These are phyloP conservation scores for Heterodera carotae DNA, from an alignment of 1,140 invertebrate genomes.

Conservation along the genomic window DNA sequence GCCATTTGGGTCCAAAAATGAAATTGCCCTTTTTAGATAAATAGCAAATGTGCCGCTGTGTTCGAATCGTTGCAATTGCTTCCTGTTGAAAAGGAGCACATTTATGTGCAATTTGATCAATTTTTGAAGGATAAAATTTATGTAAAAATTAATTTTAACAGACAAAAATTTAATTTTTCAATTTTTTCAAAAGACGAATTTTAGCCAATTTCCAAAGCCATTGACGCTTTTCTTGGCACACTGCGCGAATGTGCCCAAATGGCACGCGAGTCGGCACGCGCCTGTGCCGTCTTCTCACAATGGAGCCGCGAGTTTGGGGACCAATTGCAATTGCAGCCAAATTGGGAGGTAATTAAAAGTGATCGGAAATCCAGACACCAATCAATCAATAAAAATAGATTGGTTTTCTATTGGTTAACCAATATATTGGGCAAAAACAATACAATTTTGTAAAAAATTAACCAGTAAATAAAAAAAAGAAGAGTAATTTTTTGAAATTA, in stretches of 20 bases:
- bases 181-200: conserved; percentile 27
- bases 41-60: conserved; percentile 41
- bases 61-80: conserved; percentile 31
- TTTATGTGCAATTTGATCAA: conserved; percentile 41
- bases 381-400: neutral
- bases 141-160: conserved; percentile 24
- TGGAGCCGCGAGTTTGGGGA: conserved; percentile 39
- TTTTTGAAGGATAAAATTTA: conserved; percentile 44
- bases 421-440: too few species aligned
- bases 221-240: conserved; percentile 44
- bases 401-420: too few species aligned
- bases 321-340: conserved; percentile 44
- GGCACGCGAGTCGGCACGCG: conserved; percentile 40
- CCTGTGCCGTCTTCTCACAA: conserved; percentile 21
- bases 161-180: conserved; percentile 5
- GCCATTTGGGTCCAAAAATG: too few species aligned
- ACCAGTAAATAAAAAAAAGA: too few species aligned
- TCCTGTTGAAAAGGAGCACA: conserved; percentile 30
- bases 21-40: conserved; percentile 28
- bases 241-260: conserved; percentile 40
- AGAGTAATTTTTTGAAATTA: too few species aligned
- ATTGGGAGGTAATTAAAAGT: conserved; percentile 34
- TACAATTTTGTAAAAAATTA: too few species aligned
- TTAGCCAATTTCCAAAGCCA: conserved; percentile 48
- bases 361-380: neutral